Evolutionary conservation across 2,888 invertebrate species (phyloP), one percentile per base, ranked within the genome.

Genomic region (Xestia c-nigrum): DNA sequence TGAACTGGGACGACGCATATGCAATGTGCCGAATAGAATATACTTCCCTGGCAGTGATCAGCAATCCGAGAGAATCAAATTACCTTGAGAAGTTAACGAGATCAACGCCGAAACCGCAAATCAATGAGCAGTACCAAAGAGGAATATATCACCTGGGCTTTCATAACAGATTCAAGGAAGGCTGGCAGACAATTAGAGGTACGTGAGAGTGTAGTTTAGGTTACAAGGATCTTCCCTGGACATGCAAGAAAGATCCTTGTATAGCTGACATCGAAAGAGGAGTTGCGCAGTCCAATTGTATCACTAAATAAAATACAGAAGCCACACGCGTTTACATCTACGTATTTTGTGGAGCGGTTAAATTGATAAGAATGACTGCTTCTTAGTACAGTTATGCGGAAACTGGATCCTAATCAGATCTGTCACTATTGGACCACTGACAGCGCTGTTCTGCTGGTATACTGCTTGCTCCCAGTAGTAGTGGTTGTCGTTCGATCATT

Each of bases 1-100:
- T 85, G 82, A 93, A 89, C 57, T 96, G 96, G 95, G 85, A 86
- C 0, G 94, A 94, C 0, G 95, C 95, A 0, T 90, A 91, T 43
- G 85, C 85, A 3, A 80, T 89, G 3, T 96, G 96, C 83, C 87
- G 84, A 31, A 88, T 90, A 1, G 95, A 95, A 74, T 91, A 90
- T 71, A 92, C 94, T 0, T 91, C 92, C 59, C 74, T 95, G 40
- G 93, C 93, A 5, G 89, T 95, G 14, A 90, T 94, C 59, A 91
- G 93, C 73, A 91, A 89, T n/a, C 65, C 38, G 3, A 5, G 16
- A 43, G 83, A 87, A 63, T 78, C 75, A 0, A 55, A 85, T 14
- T 63, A 68, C 46, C 72, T 86, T 5, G 74, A 43, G 0, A n/a
- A 64, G 10, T 21, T 87, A 40, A 74, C 77, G 0, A 19, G 63